These are phyloP conservation scores for Cancer borealis DNA, from an alignment of 2,888 invertebrate species.

Conservation along the genomic window DNA sequence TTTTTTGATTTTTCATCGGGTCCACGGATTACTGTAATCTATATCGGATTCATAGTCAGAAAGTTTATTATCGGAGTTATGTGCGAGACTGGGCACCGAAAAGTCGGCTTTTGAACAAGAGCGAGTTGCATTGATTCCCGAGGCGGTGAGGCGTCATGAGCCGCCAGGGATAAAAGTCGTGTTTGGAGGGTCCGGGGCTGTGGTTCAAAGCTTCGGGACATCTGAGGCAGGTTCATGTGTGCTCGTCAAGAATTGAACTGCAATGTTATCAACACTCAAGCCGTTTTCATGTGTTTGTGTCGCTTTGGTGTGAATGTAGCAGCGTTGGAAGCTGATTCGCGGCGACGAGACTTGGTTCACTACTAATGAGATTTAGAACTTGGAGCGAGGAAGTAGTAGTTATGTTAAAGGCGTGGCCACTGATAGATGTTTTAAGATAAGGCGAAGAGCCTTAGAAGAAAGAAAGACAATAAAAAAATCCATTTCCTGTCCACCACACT, in stretches of 20 bases:
- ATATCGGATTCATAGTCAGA: constrained; percentile 52
- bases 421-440: not conserved
- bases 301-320: not conserved
- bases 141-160: constrained; percentile 43
- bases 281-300: not conserved
- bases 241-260: constrained; percentile 9
- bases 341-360: not conserved
- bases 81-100: constrained; percentile 50
- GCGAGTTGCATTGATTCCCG: constrained; percentile 42
- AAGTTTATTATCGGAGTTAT: constrained; percentile 59
- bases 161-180: constrained; percentile 31
- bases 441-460: not conserved
- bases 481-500: not conserved
- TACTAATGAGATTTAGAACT: not conserved
- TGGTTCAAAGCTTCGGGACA: constrained; percentile 48
- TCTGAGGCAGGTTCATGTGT: constrained; percentile 13
- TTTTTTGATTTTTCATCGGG: constrained; percentile 35
- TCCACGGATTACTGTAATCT: constrained; percentile 59
- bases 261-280: not conserved
- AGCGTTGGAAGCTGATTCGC: not conserved
- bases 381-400: not conserved
- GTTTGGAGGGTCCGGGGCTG: constrained; percentile 9
- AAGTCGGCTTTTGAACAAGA: constrained; percentile 52
- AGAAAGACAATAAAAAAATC: not conserved
- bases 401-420: not conserved